A percentile compares a stretch with the other conserved stretches of the same genome.
Conservation (phyloP, 2,797 vertebrate species). For the Hapalemur alaotrensis region DNA sequence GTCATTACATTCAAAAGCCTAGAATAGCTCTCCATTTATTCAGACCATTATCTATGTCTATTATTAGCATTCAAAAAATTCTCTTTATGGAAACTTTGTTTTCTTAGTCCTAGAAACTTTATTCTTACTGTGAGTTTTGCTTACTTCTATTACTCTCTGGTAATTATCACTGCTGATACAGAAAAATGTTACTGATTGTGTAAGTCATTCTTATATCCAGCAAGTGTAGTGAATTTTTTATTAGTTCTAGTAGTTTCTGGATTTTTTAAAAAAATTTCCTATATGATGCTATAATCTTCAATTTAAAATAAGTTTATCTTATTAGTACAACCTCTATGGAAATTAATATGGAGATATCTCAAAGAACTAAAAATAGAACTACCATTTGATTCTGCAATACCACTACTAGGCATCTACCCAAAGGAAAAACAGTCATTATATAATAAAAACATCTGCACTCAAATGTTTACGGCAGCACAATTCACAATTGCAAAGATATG, state of each 20-base stretch:
- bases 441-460: too few relatives aligned
- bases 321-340: too few relatives aligned
- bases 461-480: too few relatives aligned
- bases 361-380: too few relatives aligned
- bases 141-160: neutral
- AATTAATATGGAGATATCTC: too few relatives aligned
- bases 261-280: neutral
- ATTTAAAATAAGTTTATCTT: neutral
- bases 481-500: too few relatives aligned
- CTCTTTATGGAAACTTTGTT: neutral
- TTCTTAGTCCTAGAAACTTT: neutral
- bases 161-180: neutral
- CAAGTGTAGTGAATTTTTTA: neutral
- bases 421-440: too few relatives aligned
- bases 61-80: constrained; percentile 8
- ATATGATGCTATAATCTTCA: neutral
- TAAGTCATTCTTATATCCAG: neutral
- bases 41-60: neutral
- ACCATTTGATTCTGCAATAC: too few relatives aligned
- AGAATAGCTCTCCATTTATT: neutral
- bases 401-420: too few relatives aligned
- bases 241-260: neutral
- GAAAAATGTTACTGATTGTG: neutral
- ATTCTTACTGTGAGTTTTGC: neutral
- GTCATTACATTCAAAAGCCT: neutral